Evolutionary conservation across 2,797 vertebrate genomes (phyloP), one percentile per base, ranked within the genome.

Genomic region (Lacerta bilineata): DNA sequence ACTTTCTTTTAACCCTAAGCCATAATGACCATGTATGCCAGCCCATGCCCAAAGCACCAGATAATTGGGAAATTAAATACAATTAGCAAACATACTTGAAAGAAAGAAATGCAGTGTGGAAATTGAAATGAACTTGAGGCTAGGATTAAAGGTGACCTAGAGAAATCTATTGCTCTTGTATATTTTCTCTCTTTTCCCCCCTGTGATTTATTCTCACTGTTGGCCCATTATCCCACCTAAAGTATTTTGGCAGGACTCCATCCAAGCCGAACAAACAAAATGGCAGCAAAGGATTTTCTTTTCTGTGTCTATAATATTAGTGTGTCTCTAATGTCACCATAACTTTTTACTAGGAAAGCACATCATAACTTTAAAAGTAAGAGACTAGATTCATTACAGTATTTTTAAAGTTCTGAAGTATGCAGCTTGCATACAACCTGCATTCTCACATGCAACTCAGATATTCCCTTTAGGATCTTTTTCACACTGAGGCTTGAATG

Each of bases 141-240:
- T 68, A 83, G 6, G 79, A 55, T 43, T 74, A 78, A 0, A 3
- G 27, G 68, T 68, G 43, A 39, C 66, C 25, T n/a, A 23, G 71
- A 82, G 27, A 74, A 83, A 78, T 92, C 2, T 86, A 89, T 61
- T 5, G 3, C 79, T 13, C 89, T 94, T 89, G 23, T 72, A 7
- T 43, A 2, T 0, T 89, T 88, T 72, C 59, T 84, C 90, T 74
- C 90, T 89, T 87, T 89, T 9, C 69, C 13, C 69, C 13, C 13
- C 69, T 85, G 81, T 91, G 92, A 91, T 91, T 92, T 80, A 79
- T 91, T 91, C 79, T 66, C 1, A 10, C 33, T 46, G 36, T 93
- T 87, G 89, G 1, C 39, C 87, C 68, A 89, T 76, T 86, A 85
- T 76, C 36, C 85, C 50, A 85, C 10, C 66, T 85, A 85, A 80